Conservation (phyloP, 2,797 vertebrate species). For the Dryobates pubescens region DNA sequence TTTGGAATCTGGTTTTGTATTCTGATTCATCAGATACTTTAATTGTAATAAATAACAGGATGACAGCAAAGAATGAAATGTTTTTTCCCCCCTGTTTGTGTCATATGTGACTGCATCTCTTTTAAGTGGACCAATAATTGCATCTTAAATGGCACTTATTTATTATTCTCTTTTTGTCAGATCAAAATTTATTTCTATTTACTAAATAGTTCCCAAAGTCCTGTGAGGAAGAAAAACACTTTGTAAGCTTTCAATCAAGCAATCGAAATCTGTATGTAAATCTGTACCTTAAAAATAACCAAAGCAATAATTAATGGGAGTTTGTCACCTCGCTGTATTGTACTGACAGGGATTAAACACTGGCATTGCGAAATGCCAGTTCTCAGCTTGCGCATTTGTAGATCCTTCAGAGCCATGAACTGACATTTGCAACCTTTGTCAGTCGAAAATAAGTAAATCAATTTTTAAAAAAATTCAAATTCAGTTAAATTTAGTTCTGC, state of each 20-base stretch:
- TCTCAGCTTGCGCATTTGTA: slow-evolving; percentile 59
- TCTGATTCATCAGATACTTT: slow-evolving; percentile 55
- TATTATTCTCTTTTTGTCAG: slow-evolving; percentile 52
- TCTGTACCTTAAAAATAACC: slow-evolving; percentile 50
- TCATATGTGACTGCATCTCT: slow-evolving; percentile 49
- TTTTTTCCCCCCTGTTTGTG: slow-evolving; percentile 29
- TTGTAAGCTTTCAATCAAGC: background rate
- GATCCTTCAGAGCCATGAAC: slow-evolving; percentile 61
- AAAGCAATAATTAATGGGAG: slow-evolving; percentile 26
- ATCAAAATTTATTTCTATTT: slow-evolving; percentile 48
- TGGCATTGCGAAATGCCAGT: slow-evolving; percentile 64
- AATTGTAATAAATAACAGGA: slow-evolving; percentile 1
- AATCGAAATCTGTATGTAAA: slow-evolving; percentile 8
- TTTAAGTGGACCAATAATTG: slow-evolving; percentile 60
- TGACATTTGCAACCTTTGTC: slow-evolving; percentile 73
- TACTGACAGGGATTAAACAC: slow-evolving; percentile 60
- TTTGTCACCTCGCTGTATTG: slow-evolving; percentile 38
- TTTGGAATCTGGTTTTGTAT: slow-evolving; percentile 35
- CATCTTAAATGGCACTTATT: slow-evolving; percentile 60
- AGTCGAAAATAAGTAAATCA: slow-evolving; percentile 62
- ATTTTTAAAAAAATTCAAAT: slow-evolving; percentile 61
- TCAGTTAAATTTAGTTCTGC: slow-evolving; percentile 75
- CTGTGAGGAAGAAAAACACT: background rate
- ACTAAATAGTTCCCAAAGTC: slow-evolving; percentile 26
- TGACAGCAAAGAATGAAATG: background rate